phyloP scores from a whole-genome alignment of 2,113 vertebrate genomes.

The Globicephala melas region DNA sequence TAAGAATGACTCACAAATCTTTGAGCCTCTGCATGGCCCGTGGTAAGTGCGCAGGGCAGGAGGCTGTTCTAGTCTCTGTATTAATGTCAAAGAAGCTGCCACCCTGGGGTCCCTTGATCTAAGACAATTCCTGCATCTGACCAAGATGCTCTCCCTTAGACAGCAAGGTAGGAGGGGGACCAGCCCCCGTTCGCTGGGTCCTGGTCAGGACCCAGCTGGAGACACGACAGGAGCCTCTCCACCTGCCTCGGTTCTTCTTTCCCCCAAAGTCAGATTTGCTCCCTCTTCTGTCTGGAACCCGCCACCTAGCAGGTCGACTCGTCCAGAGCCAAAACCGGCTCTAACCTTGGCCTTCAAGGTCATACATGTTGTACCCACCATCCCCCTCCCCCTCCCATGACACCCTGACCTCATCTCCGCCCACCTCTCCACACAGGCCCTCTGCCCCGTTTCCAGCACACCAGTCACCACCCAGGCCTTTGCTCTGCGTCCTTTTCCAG shows the following conservation, averaged over 20 bases:
- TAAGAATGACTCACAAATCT: neutral
- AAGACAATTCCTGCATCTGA: neutral
- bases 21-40: rapidly evolving
- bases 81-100: neutral
- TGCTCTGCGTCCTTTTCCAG: neutral
- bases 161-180: rapidly evolving
- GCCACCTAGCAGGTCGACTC: rapidly evolving
- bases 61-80: rapidly evolving
- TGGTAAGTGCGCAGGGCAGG: rapidly evolving
- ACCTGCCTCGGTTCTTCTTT: rapidly evolving
- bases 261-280: neutral
- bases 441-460: neutral
- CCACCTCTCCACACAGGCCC: too few species aligned
- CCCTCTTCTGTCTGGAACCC: neutral
- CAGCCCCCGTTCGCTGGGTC: neutral
- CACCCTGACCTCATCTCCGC: neutral
- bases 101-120: neutral
- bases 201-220: neutral
- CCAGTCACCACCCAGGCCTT: rapidly evolving
- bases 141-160: too few species aligned
- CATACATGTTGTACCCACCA: neutral
- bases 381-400: neutral
- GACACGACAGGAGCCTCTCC: rapidly evolving
- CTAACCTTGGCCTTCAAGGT: neutral
- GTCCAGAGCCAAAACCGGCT: neutral